Evolutionary conservation across 2,113 vertebrate genomes (phyloP).

Genomic region (Laticauda colubrina): DNA sequence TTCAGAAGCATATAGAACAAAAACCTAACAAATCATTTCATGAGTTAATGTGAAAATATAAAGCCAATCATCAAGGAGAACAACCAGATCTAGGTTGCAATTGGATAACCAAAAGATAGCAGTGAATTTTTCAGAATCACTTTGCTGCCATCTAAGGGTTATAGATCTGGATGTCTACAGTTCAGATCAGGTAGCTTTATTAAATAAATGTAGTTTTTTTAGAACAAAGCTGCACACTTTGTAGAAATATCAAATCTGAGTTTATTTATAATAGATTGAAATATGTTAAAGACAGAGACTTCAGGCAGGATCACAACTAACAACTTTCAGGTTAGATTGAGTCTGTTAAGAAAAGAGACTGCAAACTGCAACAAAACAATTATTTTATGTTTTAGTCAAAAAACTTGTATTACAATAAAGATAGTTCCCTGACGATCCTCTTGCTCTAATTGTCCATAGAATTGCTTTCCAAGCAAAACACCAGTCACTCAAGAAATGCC

Average conservation of each 20-base stretch:
- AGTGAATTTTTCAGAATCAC: not conserved
- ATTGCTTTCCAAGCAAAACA: too few species aligned
- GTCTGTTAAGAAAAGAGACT: not conserved
- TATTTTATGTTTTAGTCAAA: too few species aligned
- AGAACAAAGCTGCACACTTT: not conserved
- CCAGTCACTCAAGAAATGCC: too few species aligned
- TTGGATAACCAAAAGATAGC: not conserved
- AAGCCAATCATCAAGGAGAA: not conserved
- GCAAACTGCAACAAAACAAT: too few species aligned
- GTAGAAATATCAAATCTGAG: not conserved
- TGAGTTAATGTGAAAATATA: not conserved
- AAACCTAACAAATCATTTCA: not conserved
- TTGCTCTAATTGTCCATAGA: too few species aligned
- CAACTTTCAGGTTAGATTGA: not conserved
- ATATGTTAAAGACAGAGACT: not conserved
- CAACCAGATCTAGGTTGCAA: not conserved
- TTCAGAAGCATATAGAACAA: not conserved
- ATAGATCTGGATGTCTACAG: not conserved
- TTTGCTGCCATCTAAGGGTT: not conserved
- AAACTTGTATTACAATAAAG: too few species aligned
- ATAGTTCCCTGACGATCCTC: too few species aligned
- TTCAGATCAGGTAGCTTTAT: not conserved
- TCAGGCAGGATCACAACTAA: not conserved
- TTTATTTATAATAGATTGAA: not conserved
- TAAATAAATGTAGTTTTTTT: not conserved